Base-by-base conservation (phyloP, 2,888 invertebrate species). In the Hypselothyrea guttata region DNA sequence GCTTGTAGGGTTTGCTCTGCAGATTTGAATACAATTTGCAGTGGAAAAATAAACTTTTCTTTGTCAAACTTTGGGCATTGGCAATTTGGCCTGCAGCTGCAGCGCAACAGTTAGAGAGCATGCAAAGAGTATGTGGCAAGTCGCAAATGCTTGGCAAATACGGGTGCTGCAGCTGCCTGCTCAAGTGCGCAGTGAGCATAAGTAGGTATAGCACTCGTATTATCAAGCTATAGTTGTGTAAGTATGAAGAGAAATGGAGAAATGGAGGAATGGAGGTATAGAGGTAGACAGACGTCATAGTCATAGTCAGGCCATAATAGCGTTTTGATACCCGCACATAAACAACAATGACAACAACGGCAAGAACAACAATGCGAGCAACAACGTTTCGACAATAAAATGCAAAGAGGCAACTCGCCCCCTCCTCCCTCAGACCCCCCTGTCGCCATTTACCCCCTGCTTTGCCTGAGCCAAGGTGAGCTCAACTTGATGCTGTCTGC, bases 251-350 rank as follows among this genome's bases (percentile, higher is more conserved):
- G 9, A 30, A 2, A 4, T n/a, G n/a, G 30, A 30, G 9, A 30
- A 9, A 35, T 9, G 46, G 63, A 55, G 67, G 68, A 63, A 67
- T 51, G 63, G 74, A 52, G 74, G 56, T 70, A 7, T n/a, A 18
- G 38, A 38, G 69, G 59, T 70, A 70, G 63, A 70, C 59, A 73
- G 78, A 62, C 82, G 69, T 82, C 84, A 67, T 78, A 71, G 81
- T 71, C 79, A 22, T 22, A n/a, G n/a, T n/a, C n/a, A 66, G 55
- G 83, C 69, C 74, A 75, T 85, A 82, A 82, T 82, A 83, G 81
- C 85, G 81, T 75, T 85, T 85, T 82, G 81, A 85, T 81, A 73
- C 85, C 85, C 79, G 76, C 76, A 85, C 85, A 81, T 81, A 81
- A 85, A 85, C 81, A 85, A 85, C 79, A 84, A 82, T 70, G 70